A percentile compares a stretch with the other conserved stretches of the same genome.
Evolutionary conservation across 2,113 vertebrate species (phyloP).

Genomic region (Edolisoma coerulescens): DNA sequence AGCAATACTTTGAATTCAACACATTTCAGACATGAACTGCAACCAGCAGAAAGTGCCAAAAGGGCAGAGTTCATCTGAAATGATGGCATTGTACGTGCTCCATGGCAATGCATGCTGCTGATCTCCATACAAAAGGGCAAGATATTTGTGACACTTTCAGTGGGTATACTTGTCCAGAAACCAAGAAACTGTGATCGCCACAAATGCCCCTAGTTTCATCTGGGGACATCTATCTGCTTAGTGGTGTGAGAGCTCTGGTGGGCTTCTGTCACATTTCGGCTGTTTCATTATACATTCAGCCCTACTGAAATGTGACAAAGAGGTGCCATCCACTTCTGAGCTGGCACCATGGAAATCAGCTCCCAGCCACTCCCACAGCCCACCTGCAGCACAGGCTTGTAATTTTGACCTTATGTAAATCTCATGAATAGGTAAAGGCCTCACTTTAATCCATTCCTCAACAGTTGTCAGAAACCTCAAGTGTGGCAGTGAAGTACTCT

Average conservation of each 20-base stretch:
- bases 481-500: background rate
- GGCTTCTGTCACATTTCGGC: background rate
- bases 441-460: background rate
- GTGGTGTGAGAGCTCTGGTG: background rate
- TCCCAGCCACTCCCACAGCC: background rate
- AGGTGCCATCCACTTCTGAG: background rate
- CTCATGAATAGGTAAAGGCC: background rate
- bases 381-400: background rate
- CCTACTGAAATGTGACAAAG: background rate
- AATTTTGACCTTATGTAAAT: background rate
- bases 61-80: background rate
- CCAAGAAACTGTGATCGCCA: background rate
- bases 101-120: accelerated
- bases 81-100: background rate
- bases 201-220: background rate
- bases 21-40: background rate
- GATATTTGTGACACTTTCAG: background rate
- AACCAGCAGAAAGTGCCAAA: background rate
- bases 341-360: background rate
- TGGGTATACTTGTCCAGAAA: background rate
- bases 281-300: background rate
- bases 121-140: background rate
- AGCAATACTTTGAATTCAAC: background rate
- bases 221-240: background rate
- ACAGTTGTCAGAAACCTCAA: background rate